phyloP scores from a whole-genome alignment of 1,140 invertebrate species.

The Drosophila busckii region DNA sequence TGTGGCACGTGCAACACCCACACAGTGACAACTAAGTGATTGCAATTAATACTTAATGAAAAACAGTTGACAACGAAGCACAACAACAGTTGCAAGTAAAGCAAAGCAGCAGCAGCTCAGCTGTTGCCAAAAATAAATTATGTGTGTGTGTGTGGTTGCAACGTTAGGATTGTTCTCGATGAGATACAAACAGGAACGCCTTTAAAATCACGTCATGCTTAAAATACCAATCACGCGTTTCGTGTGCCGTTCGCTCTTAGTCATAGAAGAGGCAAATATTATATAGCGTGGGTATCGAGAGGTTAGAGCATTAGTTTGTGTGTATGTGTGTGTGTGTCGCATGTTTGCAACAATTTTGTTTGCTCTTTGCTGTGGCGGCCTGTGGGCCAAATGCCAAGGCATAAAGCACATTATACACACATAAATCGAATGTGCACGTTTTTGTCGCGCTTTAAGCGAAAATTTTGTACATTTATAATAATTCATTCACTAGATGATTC shows the following conservation, averaged over 20 bases:
- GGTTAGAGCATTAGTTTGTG: neutral
- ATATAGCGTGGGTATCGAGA: neutral
- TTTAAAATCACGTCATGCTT: slow-evolving; percentile 2
- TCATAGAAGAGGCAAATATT: slow-evolving; percentile 29
- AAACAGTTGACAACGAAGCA: no score
- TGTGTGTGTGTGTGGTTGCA: slow-evolving; percentile 2
- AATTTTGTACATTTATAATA: no score
- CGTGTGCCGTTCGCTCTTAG: slow-evolving; percentile 38
- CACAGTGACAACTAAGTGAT: no score
- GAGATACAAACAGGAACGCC: neutral
- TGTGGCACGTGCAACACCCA: slow-evolving; percentile 20
- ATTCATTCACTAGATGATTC: no score
- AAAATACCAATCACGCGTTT: slow-evolving; percentile 13
- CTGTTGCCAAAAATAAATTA: neutral
- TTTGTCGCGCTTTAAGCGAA: slow-evolving; percentile 23
- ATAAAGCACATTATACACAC: slow-evolving; percentile 1
- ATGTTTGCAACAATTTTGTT: slow-evolving; percentile 7
- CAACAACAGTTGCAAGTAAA: no score
- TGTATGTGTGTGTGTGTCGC: slow-evolving; percentile 22
- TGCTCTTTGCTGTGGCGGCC: slow-evolving; percentile 4
- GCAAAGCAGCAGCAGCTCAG: neutral
- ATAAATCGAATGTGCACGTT: slow-evolving; percentile 54
- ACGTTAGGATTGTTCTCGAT: slow-evolving; percentile 14
- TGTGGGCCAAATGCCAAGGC: slow-evolving; percentile 39
- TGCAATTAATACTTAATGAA: no score